These are phyloP conservation scores for Eunapius fragilis DNA, from an alignment of 37 sponge, comb jelly and placozoan species.

Conservation along the genomic window DNA sequence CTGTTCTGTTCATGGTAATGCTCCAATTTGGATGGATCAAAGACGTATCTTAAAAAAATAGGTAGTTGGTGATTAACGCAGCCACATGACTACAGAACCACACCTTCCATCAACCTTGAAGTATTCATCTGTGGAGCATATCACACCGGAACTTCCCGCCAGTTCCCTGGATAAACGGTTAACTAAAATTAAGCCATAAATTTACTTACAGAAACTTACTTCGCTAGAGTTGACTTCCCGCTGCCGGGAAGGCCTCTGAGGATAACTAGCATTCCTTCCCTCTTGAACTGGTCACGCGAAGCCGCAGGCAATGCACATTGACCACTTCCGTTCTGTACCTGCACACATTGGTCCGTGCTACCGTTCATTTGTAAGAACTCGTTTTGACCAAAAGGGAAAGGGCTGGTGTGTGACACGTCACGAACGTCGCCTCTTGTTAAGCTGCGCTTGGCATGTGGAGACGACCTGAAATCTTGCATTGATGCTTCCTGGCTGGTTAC, in stretches of 20 bases:
- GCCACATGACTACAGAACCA: slow-evolving; percentile 5
- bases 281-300: background rate
- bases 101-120: slow-evolving; percentile 73
- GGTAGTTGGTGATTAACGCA: background rate
- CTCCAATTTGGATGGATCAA: slow-evolving; percentile 70
- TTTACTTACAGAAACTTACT: slow-evolving; percentile 11
- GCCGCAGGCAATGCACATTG: background rate
- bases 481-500: background rate
- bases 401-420: background rate
- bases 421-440: background rate
- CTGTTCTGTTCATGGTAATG: slow-evolving; percentile 77
- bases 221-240: slow-evolving; percentile 85
- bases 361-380: background rate
- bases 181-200: background rate
- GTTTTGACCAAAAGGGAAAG: background rate
- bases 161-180: slow-evolving; percentile 46
- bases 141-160: slow-evolving; percentile 62
- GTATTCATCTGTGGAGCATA: slow-evolving; percentile 89
- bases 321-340: no score
- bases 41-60: slow-evolving; percentile 70
- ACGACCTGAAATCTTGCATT: background rate
- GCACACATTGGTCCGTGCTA: background rate
- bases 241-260: slow-evolving; percentile 90
- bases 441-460: background rate
- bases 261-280: slow-evolving; percentile 27